phyloP scores from a whole-genome alignment of 2,113 vertebrate species.

The Cairina moschata region DNA sequence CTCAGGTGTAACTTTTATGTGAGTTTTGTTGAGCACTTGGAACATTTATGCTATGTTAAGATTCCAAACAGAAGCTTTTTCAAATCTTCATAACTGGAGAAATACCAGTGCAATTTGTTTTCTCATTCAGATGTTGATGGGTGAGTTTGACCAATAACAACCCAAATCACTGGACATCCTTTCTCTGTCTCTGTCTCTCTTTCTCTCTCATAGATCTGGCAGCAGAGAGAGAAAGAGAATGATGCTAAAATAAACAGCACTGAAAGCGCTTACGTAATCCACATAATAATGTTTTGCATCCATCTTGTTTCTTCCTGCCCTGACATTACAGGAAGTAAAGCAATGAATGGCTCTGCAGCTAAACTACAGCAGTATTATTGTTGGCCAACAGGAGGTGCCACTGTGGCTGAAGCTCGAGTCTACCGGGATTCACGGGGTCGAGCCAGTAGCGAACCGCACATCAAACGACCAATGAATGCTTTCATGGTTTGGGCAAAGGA shows the following conservation, averaged over 20 bases:
- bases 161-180: background rate
- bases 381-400: conserved; percentile 98
- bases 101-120: background rate
- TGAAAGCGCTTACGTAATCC: conserved; percentile 1
- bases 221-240: background rate
- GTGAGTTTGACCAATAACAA: background rate
- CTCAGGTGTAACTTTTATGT: background rate
- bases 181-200: background rate
- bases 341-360: conserved; percentile 92
- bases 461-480: conserved; percentile 99
- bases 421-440: conserved; percentile 95
- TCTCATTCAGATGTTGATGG: background rate
- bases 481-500: conserved; percentile 99
- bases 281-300: conserved; percentile 81
- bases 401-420: conserved; percentile 94
- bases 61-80: background rate
- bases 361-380: conserved; percentile 95
- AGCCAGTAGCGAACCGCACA: conserved; percentile 97
- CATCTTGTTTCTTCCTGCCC: conserved; percentile 86
- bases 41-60: background rate
- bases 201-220: background rate
- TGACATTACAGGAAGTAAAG: conserved; percentile 86
- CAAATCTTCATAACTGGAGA: background rate
- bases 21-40: background rate
- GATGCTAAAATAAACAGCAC: conserved; percentile 10